Percentiles rank a stretch among this genome's conserved stretches.
These are phyloP conservation scores for Epinephelus moara DNA, from an alignment of 2,113 vertebrate species.

Conservation along the genomic window DNA sequence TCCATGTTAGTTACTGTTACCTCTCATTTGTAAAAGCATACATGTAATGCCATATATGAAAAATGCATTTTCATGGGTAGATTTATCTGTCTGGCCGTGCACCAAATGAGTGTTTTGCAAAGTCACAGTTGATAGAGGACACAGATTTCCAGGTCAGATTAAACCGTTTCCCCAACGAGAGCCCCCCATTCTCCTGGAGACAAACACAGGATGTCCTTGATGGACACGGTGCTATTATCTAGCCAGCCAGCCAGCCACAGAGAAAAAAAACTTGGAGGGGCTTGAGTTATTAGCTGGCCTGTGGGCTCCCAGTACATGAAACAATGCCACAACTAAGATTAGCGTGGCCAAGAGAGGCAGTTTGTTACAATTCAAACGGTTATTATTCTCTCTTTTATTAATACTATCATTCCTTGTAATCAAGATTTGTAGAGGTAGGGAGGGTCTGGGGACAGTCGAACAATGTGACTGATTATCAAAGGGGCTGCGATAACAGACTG, in stretches of 20 bases:
- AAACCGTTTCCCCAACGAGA: constrained; percentile 86
- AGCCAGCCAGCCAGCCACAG: constrained; percentile 82
- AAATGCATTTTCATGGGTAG: constrained; percentile 24
- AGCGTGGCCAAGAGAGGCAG: constrained; percentile 86
- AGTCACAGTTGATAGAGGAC: constrained; percentile 83
- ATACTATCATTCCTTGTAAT: constrained; percentile 83
- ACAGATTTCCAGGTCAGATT: constrained; percentile 87
- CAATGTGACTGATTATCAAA: constrained; percentile 85
- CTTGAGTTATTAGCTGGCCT: constrained; percentile 91
- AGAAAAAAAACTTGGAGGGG: constrained; percentile 79
- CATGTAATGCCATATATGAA: neutral
- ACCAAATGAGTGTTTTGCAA: constrained; percentile 62
- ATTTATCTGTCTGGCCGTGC: constrained; percentile 58
- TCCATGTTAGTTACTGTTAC: neutral
- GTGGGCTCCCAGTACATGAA: constrained; percentile 78
- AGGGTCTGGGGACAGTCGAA: constrained; percentile 79
- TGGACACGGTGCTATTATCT: constrained; percentile 91
- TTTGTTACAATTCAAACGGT: constrained; percentile 78
- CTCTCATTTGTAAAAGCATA: neutral
- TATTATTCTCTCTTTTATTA: constrained; percentile 83
- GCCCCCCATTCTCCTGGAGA: constrained; percentile 92
- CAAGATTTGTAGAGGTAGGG: constrained; percentile 76
- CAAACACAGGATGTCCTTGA: constrained; percentile 99
- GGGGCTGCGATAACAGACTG: constrained; percentile 73
- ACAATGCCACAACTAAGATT: constrained; percentile 95